Base-by-base conservation (phyloP, 92 coral and sea anemone species). In the Anthopleura xanthogrammica region DNA sequence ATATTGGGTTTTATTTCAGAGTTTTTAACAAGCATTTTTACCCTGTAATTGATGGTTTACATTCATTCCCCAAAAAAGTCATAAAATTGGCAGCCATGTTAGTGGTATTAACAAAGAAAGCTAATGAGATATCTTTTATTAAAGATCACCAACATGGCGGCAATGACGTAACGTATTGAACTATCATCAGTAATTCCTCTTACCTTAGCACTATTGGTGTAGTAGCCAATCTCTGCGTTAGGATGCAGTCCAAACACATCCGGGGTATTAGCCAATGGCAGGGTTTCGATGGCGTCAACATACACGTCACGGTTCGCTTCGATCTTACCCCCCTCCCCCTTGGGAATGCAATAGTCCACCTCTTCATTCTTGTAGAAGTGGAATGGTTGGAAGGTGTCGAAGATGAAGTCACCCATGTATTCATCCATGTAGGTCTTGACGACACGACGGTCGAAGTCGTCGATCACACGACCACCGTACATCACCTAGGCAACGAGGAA, bases 391-490 rank as follows among this genome's bases (percentile, higher is more conserved):
- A 97, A 97, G 19, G 99, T 94, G 83, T 97, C 99, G 66, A 97
- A 97, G 83, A 97, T 97, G 79, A 97, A 97, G 76, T 97, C 99
- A 4, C 99, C 99, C 99, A 97, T 97, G 91, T 97, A 97, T 82
- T 97, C 99, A 72, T 97, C 97, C 99, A 97, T 97, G 91, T 97
- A 97, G 1, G 95, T 97, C 85, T 97, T 92, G 78, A 97, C 99
- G 22, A 97, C 99, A 73, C 99, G 98, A 5, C 99, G 92, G 79
- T 97, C 99, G 86, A 97, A 97, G 79, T 97, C 99, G 76, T 97
- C 99, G 77, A 97, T 97, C 48, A 97, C 99, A 79, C 99, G 99
- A 75, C 99, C 99, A 41, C 99, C 99, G 65, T 97, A 97, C 99
- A 97, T 97, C 77, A 97, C 99, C 99, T 97, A 87, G 41, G 22